Base-by-base conservation (phyloP, 2,797 vertebrate genomes). In the Acrossocheilus fasciatus region DNA sequence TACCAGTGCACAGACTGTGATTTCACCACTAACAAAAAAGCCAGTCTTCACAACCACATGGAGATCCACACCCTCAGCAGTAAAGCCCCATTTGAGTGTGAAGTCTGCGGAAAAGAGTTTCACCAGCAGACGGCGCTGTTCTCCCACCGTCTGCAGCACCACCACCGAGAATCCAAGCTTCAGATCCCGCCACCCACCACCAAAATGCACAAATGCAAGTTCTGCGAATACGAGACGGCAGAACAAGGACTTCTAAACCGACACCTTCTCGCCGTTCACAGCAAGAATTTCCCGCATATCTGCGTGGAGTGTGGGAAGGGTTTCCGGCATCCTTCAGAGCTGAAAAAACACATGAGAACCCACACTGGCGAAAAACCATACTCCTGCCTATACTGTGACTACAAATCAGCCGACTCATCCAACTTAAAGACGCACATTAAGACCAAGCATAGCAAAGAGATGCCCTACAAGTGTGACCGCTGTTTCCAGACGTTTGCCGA, bases 1-100 rank as follows among this genome's bases (percentile, higher is more conserved):
- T 97, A 97, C 92, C 96, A 95, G 93, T 97, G 97, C 90, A 97
- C 97, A 41, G 97, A 97, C 95, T 97, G 97, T 88, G 97, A 97
- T 90, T 97, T 97, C 94, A 97, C 96, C 93, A 97, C 97, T 81
- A 97, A 97, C 93, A 97, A 97, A 93, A 97, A 97, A 93, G 92
- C 93, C 90, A 97, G 95, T 95, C 96, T 97, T 91, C 96, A 97
- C 93, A 97, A 96, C 92, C 97, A 97, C 92, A 95, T 97, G 91
- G 96, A 97, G 93, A 95, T 95, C 91, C 97, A 97, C 88, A 96
- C 96, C 90, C 95, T 96, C 87, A 96, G 94, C 91, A 96, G 94
- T 92, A 97, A 97, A 92, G 93, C 95, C 0, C 93, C 95, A 10
- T 94, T 96, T 0, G 96, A 96, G 86, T 97, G 96, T 0, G 97